phyloP scores from a whole-genome alignment of 2,113 vertebrate species.

The Dicrurus megarhynchus region DNA sequence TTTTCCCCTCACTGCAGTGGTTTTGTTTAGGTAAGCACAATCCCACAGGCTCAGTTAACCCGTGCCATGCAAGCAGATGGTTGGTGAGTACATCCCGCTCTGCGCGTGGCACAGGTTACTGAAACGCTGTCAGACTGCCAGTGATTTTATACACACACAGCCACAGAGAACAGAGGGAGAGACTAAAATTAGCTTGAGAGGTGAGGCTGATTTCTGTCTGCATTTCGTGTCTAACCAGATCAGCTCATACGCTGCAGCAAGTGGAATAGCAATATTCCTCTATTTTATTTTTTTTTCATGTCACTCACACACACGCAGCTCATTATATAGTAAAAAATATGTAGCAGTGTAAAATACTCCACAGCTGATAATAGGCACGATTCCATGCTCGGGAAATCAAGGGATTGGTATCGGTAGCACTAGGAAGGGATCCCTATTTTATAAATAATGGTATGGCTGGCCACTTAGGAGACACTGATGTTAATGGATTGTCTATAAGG shows the following conservation, averaged over 20 bases:
- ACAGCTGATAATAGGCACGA: not conserved
- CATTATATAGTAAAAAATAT: not conserved
- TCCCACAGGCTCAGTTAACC: conserved; percentile 67
- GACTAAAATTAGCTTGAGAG: conserved; percentile 64
- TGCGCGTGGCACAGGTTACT: conserved; percentile 24
- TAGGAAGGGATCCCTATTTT: conserved; percentile 14
- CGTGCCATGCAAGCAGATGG: conserved; percentile 59
- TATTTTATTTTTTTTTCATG: not conserved
- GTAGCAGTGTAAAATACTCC: not conserved
- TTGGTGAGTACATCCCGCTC: conserved; percentile 8
- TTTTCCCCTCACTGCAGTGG: conserved; percentile 67
- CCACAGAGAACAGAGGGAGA: conserved; percentile 44
- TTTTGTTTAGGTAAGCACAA: conserved; percentile 72
- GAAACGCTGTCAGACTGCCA: conserved; percentile 34
- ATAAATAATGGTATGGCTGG: conserved; percentile 36
- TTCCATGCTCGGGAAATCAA: not conserved
- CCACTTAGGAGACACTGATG: not conserved
- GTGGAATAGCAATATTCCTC: not conserved
- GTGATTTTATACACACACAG: conserved; percentile 39
- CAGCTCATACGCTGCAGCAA: conserved; percentile 39
- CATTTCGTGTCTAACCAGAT: conserved; percentile 10
- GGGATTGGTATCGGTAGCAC: not conserved
- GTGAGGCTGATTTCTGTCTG: conserved; percentile 60
- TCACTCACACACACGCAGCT: not conserved
- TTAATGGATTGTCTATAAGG: conserved; percentile 17